Base-by-base conservation (phyloP, 2,888 invertebrate genomes). In the Drosophila neotestacea region DNA sequence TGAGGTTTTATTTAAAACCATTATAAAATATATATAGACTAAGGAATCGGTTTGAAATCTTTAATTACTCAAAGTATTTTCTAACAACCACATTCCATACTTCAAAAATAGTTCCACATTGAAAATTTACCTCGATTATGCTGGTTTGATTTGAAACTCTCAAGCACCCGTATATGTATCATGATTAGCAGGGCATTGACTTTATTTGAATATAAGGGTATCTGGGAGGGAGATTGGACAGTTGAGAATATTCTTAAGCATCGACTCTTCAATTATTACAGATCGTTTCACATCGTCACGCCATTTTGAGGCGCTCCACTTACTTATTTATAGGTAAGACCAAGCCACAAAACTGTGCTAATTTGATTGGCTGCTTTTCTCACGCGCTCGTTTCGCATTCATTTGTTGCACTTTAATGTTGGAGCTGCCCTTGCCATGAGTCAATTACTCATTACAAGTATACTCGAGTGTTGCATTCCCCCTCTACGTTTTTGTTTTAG, bases 361-460 rank as follows among this genome's bases (percentile, higher is more conserved):
- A 73, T 77, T 76, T 73, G 50, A 79, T 70, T 67, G 64, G 70
- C 70, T 82, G 78, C 68, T 78, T 83, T 85, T 85, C 85, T 87
- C 87, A 85, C 87, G 87, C 82, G 85, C 85, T 77, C 87, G 76
- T 87, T 85, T 79, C 51, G 73, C 71, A 52, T 64, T 82, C 70
- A 44, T 71, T 77, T 70, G 77, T 68, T 84, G 84, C 85, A 81
- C 79, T 73, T 85, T 79, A 74, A 71, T 66, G 38, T 52, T 55
- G 44, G 56, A 46, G 70, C 54, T 86, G 85, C 84, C 84, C 85
- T 85, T 86, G 87, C 73, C 70, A 76, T 85, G 84, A 85, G 70
- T 85, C 84, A 86, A 84, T 81, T 72, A 73, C 73, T 73, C 79
- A 64, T 69, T 50, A 52, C 55, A 9, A 47, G 48, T 46, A 51